Percentiles rank a stretch among this genome's conserved stretches.
Conservation (phyloP, 2,797 vertebrate species). For the Oreonectes daqikongensis region DNA sequence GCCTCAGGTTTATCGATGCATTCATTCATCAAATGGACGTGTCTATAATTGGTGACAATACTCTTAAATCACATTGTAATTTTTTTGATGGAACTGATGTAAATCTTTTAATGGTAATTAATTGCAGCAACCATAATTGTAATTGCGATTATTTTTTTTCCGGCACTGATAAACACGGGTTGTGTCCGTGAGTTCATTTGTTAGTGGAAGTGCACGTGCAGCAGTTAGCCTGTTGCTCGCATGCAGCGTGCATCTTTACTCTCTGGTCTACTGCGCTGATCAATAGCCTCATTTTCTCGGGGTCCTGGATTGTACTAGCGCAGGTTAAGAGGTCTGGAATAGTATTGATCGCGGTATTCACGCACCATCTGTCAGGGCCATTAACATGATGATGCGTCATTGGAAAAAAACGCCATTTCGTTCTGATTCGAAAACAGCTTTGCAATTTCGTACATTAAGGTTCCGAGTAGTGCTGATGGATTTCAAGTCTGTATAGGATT, state of each 20-base stretch:
- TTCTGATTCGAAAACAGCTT: constrained; percentile 16
- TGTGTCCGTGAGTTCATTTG: not conserved
- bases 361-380: constrained; percentile 51
- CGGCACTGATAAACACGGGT: not conserved
- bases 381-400: constrained; percentile 43
- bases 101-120: not conserved
- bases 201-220: constrained; percentile 18
- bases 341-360: constrained; percentile 48
- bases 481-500: not conserved
- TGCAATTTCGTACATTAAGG: not conserved
- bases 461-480: not conserved
- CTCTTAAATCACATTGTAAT: too few relatives aligned
- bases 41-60: too few relatives aligned
- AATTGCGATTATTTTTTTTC: not conserved
- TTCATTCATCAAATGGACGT: too few relatives aligned
- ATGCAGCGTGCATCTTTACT: not conserved
- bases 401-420: constrained; percentile 13
- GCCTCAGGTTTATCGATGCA: too few relatives aligned
- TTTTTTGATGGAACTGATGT: not conserved
- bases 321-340: constrained; percentile 48
- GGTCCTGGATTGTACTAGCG: constrained; percentile 33
- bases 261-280: constrained; percentile 21
- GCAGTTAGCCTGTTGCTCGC: constrained; percentile 28
- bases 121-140: not conserved
- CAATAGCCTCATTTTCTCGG: constrained; percentile 45